A percentile compares a stretch with the other conserved stretches of the same genome.
Conservation (phyloP, 2,888 invertebrate genomes). For the Sthenelais limicola region DNA sequence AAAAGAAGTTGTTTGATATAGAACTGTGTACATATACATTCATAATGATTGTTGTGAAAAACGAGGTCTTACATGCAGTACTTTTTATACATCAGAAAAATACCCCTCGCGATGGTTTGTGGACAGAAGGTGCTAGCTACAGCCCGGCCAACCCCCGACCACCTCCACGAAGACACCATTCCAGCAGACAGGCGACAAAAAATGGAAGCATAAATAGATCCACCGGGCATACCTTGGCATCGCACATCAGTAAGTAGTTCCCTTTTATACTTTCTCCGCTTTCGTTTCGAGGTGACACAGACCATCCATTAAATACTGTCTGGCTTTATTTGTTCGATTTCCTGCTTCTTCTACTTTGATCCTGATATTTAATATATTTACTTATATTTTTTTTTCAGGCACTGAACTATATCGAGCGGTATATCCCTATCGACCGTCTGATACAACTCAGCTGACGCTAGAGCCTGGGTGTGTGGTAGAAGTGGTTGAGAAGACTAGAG, state of each 20-base stretch:
- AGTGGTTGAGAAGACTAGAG: constrained; percentile 63
- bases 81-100: too few relatives aligned
- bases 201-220: not conserved
- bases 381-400: constrained; percentile 22
- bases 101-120: not conserved
- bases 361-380: too few relatives aligned
- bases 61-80: too few relatives aligned
- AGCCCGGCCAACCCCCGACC: constrained; percentile 13
- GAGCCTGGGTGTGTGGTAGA: constrained; percentile 61
- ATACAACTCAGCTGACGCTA: constrained; percentile 58
- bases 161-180: not conserved
- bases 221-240: constrained; percentile 1
- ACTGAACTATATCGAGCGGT: constrained; percentile 43
- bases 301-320: too few relatives aligned
- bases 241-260: constrained; percentile 8
- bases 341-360: too few relatives aligned
- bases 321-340: too few relatives aligned
- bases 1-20: too few relatives aligned
- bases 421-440: constrained; percentile 44
- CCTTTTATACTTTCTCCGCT: not conserved
- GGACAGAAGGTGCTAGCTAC: constrained; percentile 25
- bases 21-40: too few relatives aligned
- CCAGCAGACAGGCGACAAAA: not conserved
- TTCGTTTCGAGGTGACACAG: too few relatives aligned
- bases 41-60: too few relatives aligned